Evolutionary conservation across 92 coral and sea anemone genomes (phyloP).

Genomic region (Bergia puertoricense): DNA sequence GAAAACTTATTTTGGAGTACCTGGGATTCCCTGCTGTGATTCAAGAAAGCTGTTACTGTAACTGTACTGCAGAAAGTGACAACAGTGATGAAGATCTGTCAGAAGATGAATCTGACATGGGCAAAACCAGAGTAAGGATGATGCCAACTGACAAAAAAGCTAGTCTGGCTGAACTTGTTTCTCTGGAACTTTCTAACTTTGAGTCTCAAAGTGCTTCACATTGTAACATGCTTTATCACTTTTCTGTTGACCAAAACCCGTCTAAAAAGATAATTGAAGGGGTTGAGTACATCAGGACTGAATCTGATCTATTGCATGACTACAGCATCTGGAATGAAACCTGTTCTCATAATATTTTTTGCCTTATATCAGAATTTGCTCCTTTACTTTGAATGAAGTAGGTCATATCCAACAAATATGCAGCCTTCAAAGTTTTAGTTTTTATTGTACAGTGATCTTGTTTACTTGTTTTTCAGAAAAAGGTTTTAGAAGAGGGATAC

Average conservation of each 20-base stretch:
- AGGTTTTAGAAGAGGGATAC: too few relatives aligned
- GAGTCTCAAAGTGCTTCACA: slow-evolving; percentile 43
- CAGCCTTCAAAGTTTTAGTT: too few relatives aligned
- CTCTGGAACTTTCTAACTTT: slow-evolving; percentile 23
- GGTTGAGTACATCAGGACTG: neutral
- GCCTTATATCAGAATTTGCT: too few relatives aligned
- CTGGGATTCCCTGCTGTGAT: slow-evolving; percentile 29
- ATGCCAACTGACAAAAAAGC: slow-evolving; percentile 32
- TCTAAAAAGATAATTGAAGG: neutral
- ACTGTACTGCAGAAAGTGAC: slow-evolving; percentile 44
- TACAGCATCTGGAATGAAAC: too few relatives aligned
- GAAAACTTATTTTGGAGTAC: slow-evolving; percentile 50
- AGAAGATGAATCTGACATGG: slow-evolving; percentile 8
- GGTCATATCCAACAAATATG: too few relatives aligned
- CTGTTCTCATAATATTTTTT: too few relatives aligned
- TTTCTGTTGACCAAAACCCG: neutral
- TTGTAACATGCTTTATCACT: neutral
- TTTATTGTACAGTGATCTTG: too few relatives aligned
- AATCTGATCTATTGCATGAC: too few relatives aligned
- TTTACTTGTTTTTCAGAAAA: too few relatives aligned
- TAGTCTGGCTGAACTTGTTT: slow-evolving; percentile 30
- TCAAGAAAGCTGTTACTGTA: slow-evolving; percentile 52
- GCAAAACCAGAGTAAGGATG: slow-evolving; percentile 38
- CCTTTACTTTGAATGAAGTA: too few relatives aligned
- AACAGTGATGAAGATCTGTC: slow-evolving; percentile 37